phyloP scores from a whole-genome alignment of 2,113 vertebrate genomes.

The Oreochromis spilurus region DNA sequence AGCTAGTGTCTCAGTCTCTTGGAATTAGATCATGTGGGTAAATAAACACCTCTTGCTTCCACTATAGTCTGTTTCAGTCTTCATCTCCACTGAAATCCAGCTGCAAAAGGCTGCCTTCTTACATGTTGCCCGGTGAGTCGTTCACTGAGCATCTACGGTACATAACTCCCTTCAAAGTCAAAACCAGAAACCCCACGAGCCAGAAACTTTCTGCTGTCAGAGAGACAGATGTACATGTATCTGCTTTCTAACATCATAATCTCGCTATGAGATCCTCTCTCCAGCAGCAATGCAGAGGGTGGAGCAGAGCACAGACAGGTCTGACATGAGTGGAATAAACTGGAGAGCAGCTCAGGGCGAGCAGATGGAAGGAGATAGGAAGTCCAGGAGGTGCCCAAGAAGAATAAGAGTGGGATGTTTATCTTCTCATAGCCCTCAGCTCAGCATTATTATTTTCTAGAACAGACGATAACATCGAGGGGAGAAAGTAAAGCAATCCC shows the following conservation, averaged over 20 bases:
- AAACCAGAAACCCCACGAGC: not conserved
- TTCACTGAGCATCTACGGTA: not conserved
- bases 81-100: too few species aligned
- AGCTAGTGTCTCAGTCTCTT: too few species aligned
- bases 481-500: not conserved
- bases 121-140: not conserved
- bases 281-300: not conserved
- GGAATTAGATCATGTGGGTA: too few species aligned
- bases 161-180: not conserved
- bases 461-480: not conserved
- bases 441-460: not conserved
- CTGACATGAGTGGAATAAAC: not conserved
- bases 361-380: constrained; percentile 2
- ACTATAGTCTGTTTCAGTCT: too few species aligned
- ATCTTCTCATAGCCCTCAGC: not conserved
- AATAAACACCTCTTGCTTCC: too few species aligned
- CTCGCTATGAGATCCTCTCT: not conserved
- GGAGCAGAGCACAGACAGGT: not conserved
- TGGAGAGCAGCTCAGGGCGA: not conserved
- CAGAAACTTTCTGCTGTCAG: not conserved
- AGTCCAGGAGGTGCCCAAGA: not conserved
- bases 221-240: not conserved
- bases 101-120: not conserved
- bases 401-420: not conserved
- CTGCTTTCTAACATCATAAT: not conserved